Conservation (phyloP, 2,888 invertebrate species). For the Stenichneumon culpator region DNA sequence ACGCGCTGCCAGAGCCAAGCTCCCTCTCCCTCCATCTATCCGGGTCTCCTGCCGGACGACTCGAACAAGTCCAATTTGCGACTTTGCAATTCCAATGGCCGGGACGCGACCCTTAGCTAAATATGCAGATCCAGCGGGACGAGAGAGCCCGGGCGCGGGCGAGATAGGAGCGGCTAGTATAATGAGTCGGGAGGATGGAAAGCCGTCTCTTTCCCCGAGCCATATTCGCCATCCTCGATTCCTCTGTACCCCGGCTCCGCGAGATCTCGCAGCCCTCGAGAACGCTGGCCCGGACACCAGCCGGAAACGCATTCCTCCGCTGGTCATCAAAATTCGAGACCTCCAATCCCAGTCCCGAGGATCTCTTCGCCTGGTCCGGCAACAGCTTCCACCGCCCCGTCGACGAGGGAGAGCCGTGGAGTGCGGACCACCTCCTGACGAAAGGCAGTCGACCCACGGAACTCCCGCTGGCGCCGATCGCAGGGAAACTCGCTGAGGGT, state of each 20-base stretch:
- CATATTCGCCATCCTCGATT: conserved; percentile 49
- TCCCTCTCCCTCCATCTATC: conserved; percentile 38
- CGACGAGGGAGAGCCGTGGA: background rate
- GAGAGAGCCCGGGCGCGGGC: conserved; percentile 37
- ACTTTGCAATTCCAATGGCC: conserved; percentile 85
- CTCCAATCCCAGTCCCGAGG: conserved; percentile 5
- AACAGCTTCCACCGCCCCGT: background rate
- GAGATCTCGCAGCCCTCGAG: conserved; percentile 29
- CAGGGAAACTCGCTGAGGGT: conserved; percentile 30
- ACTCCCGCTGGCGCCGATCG: conserved; percentile 14
- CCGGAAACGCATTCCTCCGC: conserved; percentile 47
- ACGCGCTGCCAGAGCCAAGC: conserved; percentile 7
- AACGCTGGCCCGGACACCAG: background rate
- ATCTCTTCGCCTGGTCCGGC: conserved; percentile 6
- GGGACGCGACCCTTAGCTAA: conserved; percentile 82
- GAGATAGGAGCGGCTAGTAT: background rate
- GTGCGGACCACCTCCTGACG: conserved; percentile 1
- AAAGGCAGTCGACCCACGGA: background rate
- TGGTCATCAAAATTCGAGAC: conserved; percentile 44
- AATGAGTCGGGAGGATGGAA: conserved; percentile 2
- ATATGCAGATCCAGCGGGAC: conserved; percentile 81
- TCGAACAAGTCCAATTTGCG: conserved; percentile 84
- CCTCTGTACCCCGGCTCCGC: conserved; percentile 40
- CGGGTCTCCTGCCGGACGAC: conserved; percentile 61
- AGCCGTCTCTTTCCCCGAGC: conserved; percentile 68